Conservation (phyloP, 2,888 invertebrate species). For the Papilio elwesi region DNA sequence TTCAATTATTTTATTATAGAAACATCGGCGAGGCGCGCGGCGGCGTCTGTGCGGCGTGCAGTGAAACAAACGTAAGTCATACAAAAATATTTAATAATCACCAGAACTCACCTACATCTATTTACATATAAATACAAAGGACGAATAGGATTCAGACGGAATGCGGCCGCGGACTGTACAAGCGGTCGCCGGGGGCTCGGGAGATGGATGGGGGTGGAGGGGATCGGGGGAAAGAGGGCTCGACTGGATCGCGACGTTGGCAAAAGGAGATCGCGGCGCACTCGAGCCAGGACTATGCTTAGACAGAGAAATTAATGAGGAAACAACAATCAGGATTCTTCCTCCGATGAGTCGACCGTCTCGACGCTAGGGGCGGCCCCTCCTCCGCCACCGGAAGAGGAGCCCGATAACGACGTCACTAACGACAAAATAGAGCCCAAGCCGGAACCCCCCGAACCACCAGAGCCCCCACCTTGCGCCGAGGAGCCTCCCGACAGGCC, state of each 20-base stretch:
- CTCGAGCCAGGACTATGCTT: conserved; percentile 41
- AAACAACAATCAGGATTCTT: conserved; percentile 65
- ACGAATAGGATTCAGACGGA: conserved; percentile 42
- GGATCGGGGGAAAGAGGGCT: conserved; percentile 28
- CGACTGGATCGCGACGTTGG: conserved; percentile 40
- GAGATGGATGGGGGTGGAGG: conserved; percentile 31
- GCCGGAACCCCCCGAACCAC: conserved; percentile 61
- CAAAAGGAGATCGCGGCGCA: conserved; percentile 42
- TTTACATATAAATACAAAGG: conserved; percentile 80
- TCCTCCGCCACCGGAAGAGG: conserved; percentile 67
- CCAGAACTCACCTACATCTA: conserved; percentile 78
- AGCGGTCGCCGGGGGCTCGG: conserved; percentile 47
- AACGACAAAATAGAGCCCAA: conserved; percentile 78
- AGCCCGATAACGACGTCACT: conserved; percentile 77
- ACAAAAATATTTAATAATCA: conserved; percentile 74
- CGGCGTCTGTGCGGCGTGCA: conserved; percentile 51
- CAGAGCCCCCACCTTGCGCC: conserved; percentile 82
- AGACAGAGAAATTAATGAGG: conserved; percentile 28
- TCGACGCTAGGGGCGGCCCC: conserved; percentile 70
- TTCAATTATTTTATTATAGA: background rate
- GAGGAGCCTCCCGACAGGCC: conserved; percentile 84
- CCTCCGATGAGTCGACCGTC: conserved; percentile 76
- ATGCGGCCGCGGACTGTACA: conserved; percentile 68
- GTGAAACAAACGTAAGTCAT: conserved; percentile 65
- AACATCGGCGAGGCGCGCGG: background rate